These are phyloP conservation scores for Monochamus saltuarius DNA, from an alignment of 1,140 invertebrate genomes.

Conservation along the genomic window DNA sequence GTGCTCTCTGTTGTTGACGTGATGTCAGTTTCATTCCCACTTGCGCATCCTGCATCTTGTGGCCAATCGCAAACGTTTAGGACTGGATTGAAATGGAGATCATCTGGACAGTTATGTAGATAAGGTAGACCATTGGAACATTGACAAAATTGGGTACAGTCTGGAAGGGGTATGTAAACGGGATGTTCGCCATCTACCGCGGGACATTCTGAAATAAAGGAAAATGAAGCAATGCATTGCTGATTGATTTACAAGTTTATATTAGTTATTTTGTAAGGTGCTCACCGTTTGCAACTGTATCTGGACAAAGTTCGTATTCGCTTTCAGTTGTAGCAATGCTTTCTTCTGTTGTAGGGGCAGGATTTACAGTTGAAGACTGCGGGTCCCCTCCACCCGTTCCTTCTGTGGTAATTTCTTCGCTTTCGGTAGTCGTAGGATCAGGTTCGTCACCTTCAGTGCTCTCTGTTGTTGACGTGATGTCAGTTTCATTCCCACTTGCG, in stretches of 20 bases:
- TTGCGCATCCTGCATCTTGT: slow-evolving; percentile 20
- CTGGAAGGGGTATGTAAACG: slow-evolving; percentile 32
- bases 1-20: neutral
- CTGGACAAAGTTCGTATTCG: no score
- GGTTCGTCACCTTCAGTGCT: neutral
- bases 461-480: neutral
- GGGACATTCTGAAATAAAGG: slow-evolving; percentile 15
- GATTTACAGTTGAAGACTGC: no score
- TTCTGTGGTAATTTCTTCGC: no score
- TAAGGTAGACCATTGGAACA: slow-evolving; percentile 56
- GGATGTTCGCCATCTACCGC: slow-evolving; percentile 27
- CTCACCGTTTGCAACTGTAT: neutral
- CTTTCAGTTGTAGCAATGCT: neutral
- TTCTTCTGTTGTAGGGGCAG: no score
- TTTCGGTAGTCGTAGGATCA: no score
- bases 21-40: neutral
- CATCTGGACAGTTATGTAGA: slow-evolving; percentile 53
- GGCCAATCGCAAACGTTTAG: slow-evolving; percentile 59
- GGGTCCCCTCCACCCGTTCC: no score
- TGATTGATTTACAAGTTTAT: no score
- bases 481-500: slow-evolving; percentile 12
- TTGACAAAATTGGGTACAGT: slow-evolving; percentile 61
- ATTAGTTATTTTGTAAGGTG: no score
- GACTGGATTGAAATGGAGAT: slow-evolving; percentile 57
- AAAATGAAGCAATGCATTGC: no score